Percentiles rank a stretch among this genome's conserved stretches.
These are phyloP conservation scores for Lepidostoma basale DNA, from an alignment of 1,140 invertebrate species.

Conservation along the genomic window DNA sequence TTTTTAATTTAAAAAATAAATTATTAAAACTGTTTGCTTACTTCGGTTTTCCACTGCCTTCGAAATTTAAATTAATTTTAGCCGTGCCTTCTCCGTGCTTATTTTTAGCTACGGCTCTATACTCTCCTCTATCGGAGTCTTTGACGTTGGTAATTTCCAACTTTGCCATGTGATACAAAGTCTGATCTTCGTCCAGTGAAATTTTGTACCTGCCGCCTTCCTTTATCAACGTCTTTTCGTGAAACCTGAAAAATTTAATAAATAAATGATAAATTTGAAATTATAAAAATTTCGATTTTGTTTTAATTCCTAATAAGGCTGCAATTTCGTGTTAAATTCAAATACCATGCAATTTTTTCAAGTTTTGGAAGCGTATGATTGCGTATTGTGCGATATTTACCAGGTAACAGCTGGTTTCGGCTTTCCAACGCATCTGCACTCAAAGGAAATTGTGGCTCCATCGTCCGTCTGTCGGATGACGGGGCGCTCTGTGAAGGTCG, in stretches of 20 bases:
- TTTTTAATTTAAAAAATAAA: background rate
- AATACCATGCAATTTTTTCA: too few species aligned
- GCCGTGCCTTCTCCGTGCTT: conserved; percentile 89
- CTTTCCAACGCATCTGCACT: conserved; percentile 94
- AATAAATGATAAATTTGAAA: conserved; percentile 32
- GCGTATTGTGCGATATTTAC: conserved; percentile 66
- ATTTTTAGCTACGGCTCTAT: conserved; percentile 91
- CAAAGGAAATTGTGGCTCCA: conserved; percentile 90
- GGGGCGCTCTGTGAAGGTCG: conserved; percentile 95
- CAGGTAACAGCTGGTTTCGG: conserved; percentile 90
- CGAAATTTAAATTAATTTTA: conserved; percentile 95
- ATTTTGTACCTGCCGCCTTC: conserved; percentile 80
- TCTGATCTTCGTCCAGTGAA: conserved; percentile 82
- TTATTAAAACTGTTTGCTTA: conserved; percentile 59
- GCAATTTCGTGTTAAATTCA: too few species aligned
- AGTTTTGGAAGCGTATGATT: background rate
- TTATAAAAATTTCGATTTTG: too few species aligned
- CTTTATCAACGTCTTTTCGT: conserved; percentile 78
- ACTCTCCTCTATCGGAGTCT: conserved; percentile 88
- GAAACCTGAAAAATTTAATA: conserved; percentile 71
- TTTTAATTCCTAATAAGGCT: too few species aligned
- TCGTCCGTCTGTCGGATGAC: conserved; percentile 94
- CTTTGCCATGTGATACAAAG: conserved; percentile 85
- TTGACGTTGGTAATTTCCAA: conserved; percentile 85
- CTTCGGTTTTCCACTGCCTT: conserved; percentile 86